These are phyloP conservation scores for Notarius lentiginosus DNA, from an alignment of 2,113 vertebrate genomes.

Conservation along the genomic window DNA sequence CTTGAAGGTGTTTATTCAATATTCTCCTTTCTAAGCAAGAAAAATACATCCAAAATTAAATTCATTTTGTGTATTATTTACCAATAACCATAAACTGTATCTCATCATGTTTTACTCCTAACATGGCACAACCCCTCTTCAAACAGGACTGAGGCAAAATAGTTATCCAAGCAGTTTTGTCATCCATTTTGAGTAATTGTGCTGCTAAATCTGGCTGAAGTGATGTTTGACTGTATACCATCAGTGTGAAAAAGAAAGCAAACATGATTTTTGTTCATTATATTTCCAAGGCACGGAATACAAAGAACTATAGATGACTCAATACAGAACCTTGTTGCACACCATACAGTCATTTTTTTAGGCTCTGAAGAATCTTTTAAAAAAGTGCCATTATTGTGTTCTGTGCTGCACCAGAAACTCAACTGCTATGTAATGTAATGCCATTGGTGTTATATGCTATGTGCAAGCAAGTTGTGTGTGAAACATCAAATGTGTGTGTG, in stretches of 20 bases:
- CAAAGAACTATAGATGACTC: not conserved
- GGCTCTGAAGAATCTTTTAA: not conserved
- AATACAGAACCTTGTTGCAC: not conserved
- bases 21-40: not conserved
- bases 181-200: not conserved
- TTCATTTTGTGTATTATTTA: not conserved
- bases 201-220: not conserved
- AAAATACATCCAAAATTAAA: not conserved
- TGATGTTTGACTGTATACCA: not conserved
- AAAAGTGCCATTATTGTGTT: not conserved
- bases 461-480: not conserved
- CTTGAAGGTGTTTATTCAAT: too few species aligned
- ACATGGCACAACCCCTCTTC: not conserved
- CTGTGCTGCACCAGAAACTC: not conserved
- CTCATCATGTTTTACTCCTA: not conserved
- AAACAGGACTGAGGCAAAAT: not conserved
- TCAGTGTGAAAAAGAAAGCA: not conserved
- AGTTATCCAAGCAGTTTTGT: not conserved
- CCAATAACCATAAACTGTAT: not conserved
- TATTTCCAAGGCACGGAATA: not conserved
- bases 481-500: conserved; percentile 4
- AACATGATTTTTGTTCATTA: not conserved
- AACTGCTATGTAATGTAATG: not conserved
- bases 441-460: not conserved
- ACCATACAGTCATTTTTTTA: not conserved